Conservation (phyloP, 2,888 invertebrate species). For the Nomada hirtipes region DNA sequence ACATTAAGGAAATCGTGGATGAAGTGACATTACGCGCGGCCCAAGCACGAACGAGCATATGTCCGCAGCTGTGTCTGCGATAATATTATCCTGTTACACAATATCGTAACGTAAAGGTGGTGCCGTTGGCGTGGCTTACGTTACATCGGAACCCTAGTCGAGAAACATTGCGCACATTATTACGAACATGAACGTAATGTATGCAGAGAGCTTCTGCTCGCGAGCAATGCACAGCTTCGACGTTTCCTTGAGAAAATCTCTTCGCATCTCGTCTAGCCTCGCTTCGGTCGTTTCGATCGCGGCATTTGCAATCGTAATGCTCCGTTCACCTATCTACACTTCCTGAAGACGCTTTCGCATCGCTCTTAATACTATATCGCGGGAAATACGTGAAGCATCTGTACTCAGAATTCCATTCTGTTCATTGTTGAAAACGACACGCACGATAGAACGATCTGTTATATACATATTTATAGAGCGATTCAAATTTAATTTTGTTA, state of each 20-base stretch:
- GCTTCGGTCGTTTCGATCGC: constrained; percentile 16
- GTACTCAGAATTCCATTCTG: constrained; percentile 5
- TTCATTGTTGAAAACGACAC: not conserved
- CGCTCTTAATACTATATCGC: constrained; percentile 20
- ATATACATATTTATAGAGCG: too few relatives aligned
- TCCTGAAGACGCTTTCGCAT: constrained; percentile 47
- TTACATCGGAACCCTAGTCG: constrained; percentile 39
- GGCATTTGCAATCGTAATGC: constrained; percentile 54
- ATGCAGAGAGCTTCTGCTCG: constrained; percentile 46
- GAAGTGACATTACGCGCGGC: constrained; percentile 22
- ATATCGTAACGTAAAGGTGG: constrained; percentile 47
- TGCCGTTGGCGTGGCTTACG: constrained; percentile 38
- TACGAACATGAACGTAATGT: constrained; percentile 45
- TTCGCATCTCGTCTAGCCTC: constrained; percentile 27
- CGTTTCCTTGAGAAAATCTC: constrained; percentile 63
- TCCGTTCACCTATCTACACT: constrained; percentile 45
- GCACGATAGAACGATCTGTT: too few relatives aligned
- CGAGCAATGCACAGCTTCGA: constrained; percentile 22
- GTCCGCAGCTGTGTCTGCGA: constrained; percentile 47
- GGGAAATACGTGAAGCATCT: not conserved
- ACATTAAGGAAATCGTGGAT: constrained; percentile 22
- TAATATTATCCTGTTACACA: constrained; percentile 51
- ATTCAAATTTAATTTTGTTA: too few relatives aligned
- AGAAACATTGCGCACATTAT: constrained; percentile 48
- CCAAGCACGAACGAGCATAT: constrained; percentile 31